Evolutionary conservation across 1,140 invertebrate species (phyloP).

Genomic region (Pseudomyrmex sp.): DNA sequence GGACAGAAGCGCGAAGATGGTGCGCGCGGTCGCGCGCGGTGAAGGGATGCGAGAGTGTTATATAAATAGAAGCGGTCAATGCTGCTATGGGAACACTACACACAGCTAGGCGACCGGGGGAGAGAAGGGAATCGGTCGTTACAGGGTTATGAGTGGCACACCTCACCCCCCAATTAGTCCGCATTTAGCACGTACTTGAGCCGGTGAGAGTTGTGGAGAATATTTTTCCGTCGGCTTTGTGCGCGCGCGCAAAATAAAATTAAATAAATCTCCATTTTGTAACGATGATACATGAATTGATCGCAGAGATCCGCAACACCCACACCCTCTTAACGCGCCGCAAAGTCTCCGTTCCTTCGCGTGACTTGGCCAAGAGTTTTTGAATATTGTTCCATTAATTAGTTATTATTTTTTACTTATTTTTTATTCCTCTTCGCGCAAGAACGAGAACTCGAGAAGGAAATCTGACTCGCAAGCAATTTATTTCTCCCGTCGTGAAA

Average conservation of each 20-base stretch:
- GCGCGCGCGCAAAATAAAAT: no score
- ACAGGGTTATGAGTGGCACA: conserved; percentile 39
- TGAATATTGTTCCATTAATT: not conserved
- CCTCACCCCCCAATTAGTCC: conserved; percentile 50
- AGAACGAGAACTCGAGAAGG: no score
- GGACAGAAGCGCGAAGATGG: conserved; percentile 49
- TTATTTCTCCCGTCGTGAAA: not conserved
- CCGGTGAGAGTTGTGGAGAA: no score
- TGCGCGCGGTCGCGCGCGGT: conserved; percentile 28
- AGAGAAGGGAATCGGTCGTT: not conserved
- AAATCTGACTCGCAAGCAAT: not conserved
- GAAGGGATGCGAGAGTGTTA: conserved; percentile 69
- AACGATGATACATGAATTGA: no score
- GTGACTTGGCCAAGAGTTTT: not conserved
- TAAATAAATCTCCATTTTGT: no score
- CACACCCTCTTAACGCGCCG: no score
- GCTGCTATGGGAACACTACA: conserved; percentile 83
- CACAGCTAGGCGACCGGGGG: conserved; percentile 36
- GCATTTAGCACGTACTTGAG: conserved; percentile 20
- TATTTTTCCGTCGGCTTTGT: no score
- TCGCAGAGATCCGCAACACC: no score
- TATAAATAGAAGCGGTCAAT: conserved; percentile 84
- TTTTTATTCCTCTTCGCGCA: no score
- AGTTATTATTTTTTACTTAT: no score
- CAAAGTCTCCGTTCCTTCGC: not conserved